These are phyloP conservation scores for Leucophenga maculata DNA, from an alignment of 2,888 invertebrate genomes.

Conservation along the genomic window DNA sequence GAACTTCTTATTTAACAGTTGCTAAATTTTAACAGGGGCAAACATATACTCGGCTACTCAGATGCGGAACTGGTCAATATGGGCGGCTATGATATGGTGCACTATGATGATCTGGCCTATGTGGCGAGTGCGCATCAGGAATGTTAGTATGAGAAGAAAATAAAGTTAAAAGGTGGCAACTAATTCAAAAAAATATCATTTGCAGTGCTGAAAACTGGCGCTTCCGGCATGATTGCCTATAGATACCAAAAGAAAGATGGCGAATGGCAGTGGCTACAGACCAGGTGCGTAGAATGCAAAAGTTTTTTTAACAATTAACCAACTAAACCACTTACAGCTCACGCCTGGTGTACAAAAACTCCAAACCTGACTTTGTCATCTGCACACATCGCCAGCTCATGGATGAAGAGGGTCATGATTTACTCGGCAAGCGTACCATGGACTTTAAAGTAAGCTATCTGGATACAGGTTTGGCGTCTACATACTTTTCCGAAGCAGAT, in stretches of 20 bases:
- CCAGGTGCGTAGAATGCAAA: conserved; percentile 72
- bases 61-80: conserved; percentile 91
- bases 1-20: neutral
- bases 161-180: neutral
- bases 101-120: conserved; percentile 97
- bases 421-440: conserved; percentile 97
- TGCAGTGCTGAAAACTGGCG: conserved; percentile 97
- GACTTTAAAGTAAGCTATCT: conserved; percentile 98
- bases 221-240: conserved; percentile 99
- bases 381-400: conserved; percentile 98
- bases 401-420: conserved; percentile 99
- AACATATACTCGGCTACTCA: conserved; percentile 93
- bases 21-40: conserved; percentile 79
- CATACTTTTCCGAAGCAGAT: conserved; percentile 91
- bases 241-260: conserved; percentile 95
- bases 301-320: neutral
- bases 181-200: neutral
- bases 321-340: conserved; percentile 76
- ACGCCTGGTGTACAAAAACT: conserved; percentile 98
- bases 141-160: conserved; percentile 79
- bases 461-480: conserved; percentile 92
- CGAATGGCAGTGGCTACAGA: conserved; percentile 98
- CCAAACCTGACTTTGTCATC: conserved; percentile 99
- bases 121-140: conserved; percentile 99
- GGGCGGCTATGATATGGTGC: conserved; percentile 98